Conservation (phyloP, 1,140 invertebrate genomes). For the Drosophila nebulosa region DNA sequence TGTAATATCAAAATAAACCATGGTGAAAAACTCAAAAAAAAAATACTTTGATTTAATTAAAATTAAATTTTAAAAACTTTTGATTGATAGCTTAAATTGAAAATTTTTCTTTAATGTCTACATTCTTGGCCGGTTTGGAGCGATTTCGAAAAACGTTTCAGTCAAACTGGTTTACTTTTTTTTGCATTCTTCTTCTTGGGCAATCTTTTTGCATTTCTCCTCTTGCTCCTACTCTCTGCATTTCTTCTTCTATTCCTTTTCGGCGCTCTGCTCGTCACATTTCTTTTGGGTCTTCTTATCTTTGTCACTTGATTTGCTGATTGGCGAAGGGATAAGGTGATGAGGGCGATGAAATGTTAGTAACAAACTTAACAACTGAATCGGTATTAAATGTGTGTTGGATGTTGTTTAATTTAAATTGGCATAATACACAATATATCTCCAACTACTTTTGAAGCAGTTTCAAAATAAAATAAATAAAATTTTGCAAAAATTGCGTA, state of each 20-base stretch:
- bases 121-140: background rate
- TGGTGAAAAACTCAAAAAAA: background rate
- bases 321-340: background rate
- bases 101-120: constrained; percentile 2
- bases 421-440: constrained; percentile 61
- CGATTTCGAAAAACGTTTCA: background rate
- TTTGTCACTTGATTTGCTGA: background rate
- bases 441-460: constrained; percentile 51
- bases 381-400: constrained; percentile 14
- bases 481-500: constrained; percentile 58
- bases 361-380: background rate
- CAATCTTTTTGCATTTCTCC: constrained; percentile 4
- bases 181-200: background rate
- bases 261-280: background rate
- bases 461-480: constrained; percentile 43
- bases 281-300: background rate
- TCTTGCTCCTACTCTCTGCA: background rate
- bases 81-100: background rate
- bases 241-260: background rate
- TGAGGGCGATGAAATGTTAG: background rate
- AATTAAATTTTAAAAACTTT: constrained; percentile 8
- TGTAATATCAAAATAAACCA: constrained; percentile 33
- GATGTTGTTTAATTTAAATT: constrained; percentile 66
- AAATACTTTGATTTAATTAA: constrained; percentile 14
- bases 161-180: background rate